Evolutionary conservation across 2,888 invertebrate genomes (phyloP).

Genomic region (Cephus spinipes): DNA sequence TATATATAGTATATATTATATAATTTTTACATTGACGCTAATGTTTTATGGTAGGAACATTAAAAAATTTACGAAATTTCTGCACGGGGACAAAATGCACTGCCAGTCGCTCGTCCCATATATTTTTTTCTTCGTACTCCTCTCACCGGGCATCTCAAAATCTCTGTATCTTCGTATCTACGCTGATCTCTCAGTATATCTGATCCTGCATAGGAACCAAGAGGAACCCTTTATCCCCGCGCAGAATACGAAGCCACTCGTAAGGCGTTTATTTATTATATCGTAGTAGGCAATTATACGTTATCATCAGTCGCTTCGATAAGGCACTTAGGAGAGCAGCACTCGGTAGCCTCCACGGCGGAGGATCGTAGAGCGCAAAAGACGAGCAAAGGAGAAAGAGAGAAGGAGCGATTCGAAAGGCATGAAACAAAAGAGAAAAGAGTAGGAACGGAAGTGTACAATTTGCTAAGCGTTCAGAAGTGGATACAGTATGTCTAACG

Average conservation of each 20-base stretch:
- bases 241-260: not conserved
- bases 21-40: not conserved
- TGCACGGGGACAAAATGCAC: not conserved
- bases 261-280: conserved; percentile 5
- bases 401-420: not conserved
- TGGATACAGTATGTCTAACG: not conserved
- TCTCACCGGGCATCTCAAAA: not conserved
- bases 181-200: not conserved
- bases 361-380: not conserved
- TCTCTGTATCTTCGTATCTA: not conserved
- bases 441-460: not conserved
- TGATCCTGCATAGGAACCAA: not conserved
- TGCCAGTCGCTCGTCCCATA: not conserved
- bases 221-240: not conserved
- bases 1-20: not conserved
- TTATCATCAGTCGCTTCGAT: conserved; percentile 23
- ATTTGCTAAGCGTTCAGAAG: not conserved
- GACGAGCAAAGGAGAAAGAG: not conserved
- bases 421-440: not conserved
- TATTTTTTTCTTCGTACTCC: not conserved
- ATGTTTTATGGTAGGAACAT: not conserved
- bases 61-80: not conserved
- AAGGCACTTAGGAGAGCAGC: conserved; percentile 14
- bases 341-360: not conserved
- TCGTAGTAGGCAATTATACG: conserved; percentile 14